Evolutionary conservation across 2,113 vertebrate genomes (phyloP).

Genomic region (Ciconia maguari): DNA sequence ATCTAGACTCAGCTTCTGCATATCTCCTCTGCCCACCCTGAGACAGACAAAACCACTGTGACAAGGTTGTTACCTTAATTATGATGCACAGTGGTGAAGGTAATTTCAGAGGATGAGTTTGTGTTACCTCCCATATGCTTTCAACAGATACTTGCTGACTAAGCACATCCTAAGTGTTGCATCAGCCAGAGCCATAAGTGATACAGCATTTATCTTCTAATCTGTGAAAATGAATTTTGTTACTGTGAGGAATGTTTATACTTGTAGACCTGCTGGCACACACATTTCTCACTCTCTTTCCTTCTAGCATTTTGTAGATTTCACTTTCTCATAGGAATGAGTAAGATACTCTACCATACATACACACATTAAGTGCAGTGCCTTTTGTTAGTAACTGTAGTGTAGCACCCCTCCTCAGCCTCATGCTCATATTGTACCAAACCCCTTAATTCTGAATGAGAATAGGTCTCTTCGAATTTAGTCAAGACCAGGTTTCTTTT

Average conservation of each 20-base stretch:
- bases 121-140: background rate
- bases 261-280: background rate
- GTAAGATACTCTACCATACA: background rate
- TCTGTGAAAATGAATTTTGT: background rate
- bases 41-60: background rate
- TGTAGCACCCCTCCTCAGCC: background rate
- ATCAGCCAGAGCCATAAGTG: background rate
- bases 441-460: background rate
- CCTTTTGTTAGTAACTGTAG: background rate
- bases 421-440: background rate
- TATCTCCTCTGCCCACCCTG: background rate
- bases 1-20: background rate
- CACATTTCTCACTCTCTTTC: background rate
- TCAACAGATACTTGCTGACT: background rate
- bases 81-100: background rate
- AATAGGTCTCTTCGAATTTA: background rate
- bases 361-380: background rate
- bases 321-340: background rate
- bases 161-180: background rate
- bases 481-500: background rate
- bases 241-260: constrained; percentile 6
- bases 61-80: background rate
- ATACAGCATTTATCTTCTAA: background rate
- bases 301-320: background rate
- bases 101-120: background rate